phyloP scores from a whole-genome alignment of 2,113 vertebrate genomes.

The Tursiops truncatus region DNA sequence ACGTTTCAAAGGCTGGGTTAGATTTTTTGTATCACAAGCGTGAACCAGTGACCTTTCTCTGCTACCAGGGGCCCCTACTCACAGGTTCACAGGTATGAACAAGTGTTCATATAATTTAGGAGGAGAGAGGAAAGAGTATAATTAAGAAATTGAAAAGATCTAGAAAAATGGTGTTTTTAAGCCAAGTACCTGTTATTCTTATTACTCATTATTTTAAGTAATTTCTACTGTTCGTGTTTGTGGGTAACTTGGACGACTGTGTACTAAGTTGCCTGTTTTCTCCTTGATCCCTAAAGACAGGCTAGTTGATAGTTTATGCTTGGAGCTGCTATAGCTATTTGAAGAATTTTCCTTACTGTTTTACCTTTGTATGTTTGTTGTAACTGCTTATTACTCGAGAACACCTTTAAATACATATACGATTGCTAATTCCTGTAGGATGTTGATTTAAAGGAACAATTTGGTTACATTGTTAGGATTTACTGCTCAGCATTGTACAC shows the following conservation, averaged over 20 bases:
- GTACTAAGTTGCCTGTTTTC: not conserved
- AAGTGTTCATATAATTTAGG: not conserved
- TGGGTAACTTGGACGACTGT: not conserved
- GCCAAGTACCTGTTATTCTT: not conserved
- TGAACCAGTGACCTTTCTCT: not conserved
- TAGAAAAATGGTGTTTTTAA: not conserved
- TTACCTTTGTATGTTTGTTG: not conserved
- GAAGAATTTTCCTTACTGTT: not conserved
- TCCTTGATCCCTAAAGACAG: not conserved
- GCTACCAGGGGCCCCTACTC: not conserved
- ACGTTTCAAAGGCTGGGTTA: not conserved
- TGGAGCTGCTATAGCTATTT: not conserved
- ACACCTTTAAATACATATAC: not conserved
- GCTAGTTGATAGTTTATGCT: not conserved
- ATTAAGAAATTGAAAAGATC: not conserved
- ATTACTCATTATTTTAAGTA: not conserved
- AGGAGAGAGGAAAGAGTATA: not conserved
- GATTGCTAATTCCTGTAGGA: not conserved
- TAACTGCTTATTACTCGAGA: not conserved
- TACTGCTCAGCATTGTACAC: not conserved
- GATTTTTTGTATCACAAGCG: not conserved
- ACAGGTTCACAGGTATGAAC: not conserved
- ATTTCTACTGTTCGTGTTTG: not conserved
- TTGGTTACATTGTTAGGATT: not conserved
- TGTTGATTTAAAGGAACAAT: not conserved